Evolutionary conservation across 2,113 vertebrate species (phyloP), one percentile per base, ranked within the genome.

Genomic region (Lathamus discolor): DNA sequence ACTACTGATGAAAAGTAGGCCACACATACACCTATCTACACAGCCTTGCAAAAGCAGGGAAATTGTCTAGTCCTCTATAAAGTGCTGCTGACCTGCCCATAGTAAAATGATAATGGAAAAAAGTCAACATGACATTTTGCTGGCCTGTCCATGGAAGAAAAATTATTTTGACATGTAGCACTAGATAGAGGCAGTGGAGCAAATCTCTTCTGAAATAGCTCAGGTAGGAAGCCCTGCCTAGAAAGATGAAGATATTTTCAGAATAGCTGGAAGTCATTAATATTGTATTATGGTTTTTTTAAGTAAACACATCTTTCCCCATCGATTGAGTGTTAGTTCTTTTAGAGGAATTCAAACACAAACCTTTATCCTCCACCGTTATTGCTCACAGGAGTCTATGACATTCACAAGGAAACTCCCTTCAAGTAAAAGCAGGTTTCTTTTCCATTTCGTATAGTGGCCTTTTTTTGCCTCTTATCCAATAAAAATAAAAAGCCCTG

Each of bases 201-300:
- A 95, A 94, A 96, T 88, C 83, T 94, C 73, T 88, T 86, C 72
- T 81, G 57, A 95, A 96, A 93, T 61, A 93, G 57, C 35, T 79
- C 94, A 46, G 52, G 80, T 68, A 88, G 62, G 86, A 86, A 85
- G 35, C 93, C 75, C 83, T 90, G 69, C 79, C 83, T 49, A 82
- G 74, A 95, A 84, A 84, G 86, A 95, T 87, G 61, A 93, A 86
- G 78, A 68, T 90, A 92, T 66, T 39, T 92, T 80, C 51, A 93
- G 86, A 94, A 81, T 57, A 86, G 35, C 41, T 86, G 55, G 39
- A 93, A 85, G 62, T 70, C 91, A 90, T 94, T 86, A 96, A 93
- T 94, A 93, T 63, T 93, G 79, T 77, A 96, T 70, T 86, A 54
- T 49, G 29, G 35, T 88, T 90, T 95, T 72, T 1, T 2, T 46